phyloP scores from a whole-genome alignment of 2,797 vertebrate genomes.

The Iguana delicatissima region DNA sequence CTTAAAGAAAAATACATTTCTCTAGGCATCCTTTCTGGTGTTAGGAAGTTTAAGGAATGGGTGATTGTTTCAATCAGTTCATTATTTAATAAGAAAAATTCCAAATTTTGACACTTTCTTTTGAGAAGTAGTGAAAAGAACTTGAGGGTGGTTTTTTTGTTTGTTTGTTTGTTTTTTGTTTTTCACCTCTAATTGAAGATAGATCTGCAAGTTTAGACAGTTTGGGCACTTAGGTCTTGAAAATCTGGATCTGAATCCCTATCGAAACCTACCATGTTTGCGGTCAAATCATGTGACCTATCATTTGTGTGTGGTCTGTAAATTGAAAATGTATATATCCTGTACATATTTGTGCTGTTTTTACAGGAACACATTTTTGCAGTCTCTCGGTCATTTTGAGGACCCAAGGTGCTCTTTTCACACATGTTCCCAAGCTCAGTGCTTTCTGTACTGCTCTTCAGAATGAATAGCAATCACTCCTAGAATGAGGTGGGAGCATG shows the following conservation, averaged over 20 bases:
- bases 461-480: not conserved
- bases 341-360: not conserved
- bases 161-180: too few species aligned
- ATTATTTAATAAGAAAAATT: too few species aligned
- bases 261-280: too few species aligned
- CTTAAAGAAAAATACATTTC: conserved; percentile 4
- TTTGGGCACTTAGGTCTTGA: too few species aligned
- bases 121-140: too few species aligned
- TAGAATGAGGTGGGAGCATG: not conserved
- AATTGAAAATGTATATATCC: not conserved
- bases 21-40: not conserved
- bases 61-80: too few species aligned
- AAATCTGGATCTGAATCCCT: too few species aligned
- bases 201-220: too few species aligned
- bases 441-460: not conserved
- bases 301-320: not conserved
- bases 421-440: not conserved
- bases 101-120: too few species aligned
- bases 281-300: not conserved
- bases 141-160: too few species aligned
- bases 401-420: too few species aligned
- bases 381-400: not conserved
- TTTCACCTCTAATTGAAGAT: too few species aligned
- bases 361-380: not conserved
- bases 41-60: not conserved